phyloP scores from a whole-genome alignment of 2,888 invertebrate genomes.

The Drosophila infuscata region DNA sequence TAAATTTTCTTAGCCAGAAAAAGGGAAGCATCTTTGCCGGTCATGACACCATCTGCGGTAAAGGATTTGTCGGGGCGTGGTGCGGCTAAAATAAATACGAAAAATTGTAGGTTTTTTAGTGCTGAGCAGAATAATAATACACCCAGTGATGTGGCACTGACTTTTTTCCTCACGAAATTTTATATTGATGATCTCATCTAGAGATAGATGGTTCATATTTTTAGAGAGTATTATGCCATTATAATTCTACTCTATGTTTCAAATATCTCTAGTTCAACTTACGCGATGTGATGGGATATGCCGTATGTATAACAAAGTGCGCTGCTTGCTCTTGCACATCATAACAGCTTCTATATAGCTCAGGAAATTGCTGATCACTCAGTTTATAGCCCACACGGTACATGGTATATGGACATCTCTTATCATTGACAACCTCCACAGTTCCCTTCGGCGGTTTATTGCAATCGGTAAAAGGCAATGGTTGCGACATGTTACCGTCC shows the following conservation, averaged over 20 bases:
- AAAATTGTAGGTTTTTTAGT: neutral
- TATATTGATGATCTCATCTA: too few species aligned
- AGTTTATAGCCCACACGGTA: slow-evolving; percentile 51
- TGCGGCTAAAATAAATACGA: neutral
- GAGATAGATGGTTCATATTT: neutral
- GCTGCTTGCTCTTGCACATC: slow-evolving; percentile 9
- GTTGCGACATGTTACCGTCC: slow-evolving; percentile 9
- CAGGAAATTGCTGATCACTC: slow-evolving; percentile 36
- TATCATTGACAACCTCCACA: slow-evolving; percentile 2
- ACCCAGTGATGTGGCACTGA: too few species aligned
- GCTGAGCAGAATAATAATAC: too few species aligned
- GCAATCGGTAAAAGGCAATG: slow-evolving; percentile 22
- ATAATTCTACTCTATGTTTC: neutral
- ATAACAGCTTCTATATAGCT: slow-evolving; percentile 62
- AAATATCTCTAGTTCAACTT: slow-evolving; percentile 11
- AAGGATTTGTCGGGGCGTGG: slow-evolving; percentile 35
- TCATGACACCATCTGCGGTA: slow-evolving; percentile 45
- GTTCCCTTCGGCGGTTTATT: neutral
- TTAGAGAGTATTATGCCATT: neutral
- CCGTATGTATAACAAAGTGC: slow-evolving; percentile 41
- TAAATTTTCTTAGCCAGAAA: slow-evolving; percentile 47
- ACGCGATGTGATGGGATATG: slow-evolving; percentile 31
- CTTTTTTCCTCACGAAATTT: too few species aligned
- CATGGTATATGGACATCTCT: slow-evolving; percentile 29
- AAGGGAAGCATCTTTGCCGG: slow-evolving; percentile 14